phyloP scores from a whole-genome alignment of 2,113 vertebrate genomes.

The Polyodon spathula region DNA sequence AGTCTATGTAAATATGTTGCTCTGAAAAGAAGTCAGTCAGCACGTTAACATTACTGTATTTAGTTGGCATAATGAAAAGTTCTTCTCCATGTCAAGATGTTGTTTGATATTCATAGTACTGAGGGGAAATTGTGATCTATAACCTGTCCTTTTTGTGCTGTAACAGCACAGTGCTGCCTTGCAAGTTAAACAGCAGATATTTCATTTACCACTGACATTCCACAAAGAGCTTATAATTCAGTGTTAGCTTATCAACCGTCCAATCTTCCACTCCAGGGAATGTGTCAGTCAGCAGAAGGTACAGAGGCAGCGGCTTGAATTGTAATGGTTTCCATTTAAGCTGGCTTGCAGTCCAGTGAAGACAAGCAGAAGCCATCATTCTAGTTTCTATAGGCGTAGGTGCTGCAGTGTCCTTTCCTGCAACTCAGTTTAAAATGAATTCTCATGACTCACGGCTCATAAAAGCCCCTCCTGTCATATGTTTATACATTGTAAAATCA shows the following conservation, averaged over 20 bases:
- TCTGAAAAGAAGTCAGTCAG: neutral
- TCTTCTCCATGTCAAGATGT: neutral
- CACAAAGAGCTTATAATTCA: slow-evolving; percentile 70
- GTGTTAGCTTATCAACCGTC: slow-evolving; percentile 62
- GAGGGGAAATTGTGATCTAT: slow-evolving; percentile 41
- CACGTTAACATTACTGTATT: neutral
- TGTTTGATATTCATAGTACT: slow-evolving; percentile 42
- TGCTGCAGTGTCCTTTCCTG: neutral
- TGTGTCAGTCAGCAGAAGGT: slow-evolving; percentile 64
- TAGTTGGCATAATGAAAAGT: slow-evolving; percentile 1
- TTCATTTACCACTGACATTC: slow-evolving; percentile 58
- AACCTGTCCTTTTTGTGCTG: slow-evolving; percentile 40
- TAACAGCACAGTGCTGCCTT: slow-evolving; percentile 40
- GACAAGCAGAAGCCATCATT: slow-evolving; percentile 68
- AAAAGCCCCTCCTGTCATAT: neutral
- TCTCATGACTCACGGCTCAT: neutral
- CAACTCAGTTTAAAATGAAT: slow-evolving; percentile 1
- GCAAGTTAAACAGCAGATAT: slow-evolving; percentile 59
- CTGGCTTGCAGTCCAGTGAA: slow-evolving; percentile 62
- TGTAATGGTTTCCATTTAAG: slow-evolving; percentile 61
- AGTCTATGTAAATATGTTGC: neutral
- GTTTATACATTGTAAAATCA: neutral
- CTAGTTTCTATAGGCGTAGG: slow-evolving; percentile 29
- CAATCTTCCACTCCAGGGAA: slow-evolving; percentile 66
- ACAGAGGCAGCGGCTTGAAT: slow-evolving; percentile 54